A percentile compares a stretch with the other conserved stretches of the same genome.
Conservation (phyloP, 2,888 invertebrate genomes). For the Tridacna crocea region DNA sequence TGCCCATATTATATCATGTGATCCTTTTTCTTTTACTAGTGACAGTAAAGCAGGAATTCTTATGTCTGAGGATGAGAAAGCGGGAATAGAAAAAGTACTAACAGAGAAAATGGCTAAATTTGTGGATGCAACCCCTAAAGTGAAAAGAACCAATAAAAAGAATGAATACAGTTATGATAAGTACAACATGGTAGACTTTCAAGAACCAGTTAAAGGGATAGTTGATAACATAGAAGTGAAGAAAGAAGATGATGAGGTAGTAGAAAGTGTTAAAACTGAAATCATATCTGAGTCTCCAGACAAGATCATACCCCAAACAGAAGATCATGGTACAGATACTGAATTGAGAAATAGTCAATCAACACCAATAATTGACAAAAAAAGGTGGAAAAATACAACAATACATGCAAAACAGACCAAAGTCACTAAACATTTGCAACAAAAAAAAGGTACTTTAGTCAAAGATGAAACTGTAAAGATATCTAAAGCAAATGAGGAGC, state of each 20-base stretch:
- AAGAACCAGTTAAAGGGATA: neutral
- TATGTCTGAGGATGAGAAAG: conserved; percentile 4
- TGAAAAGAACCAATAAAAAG: neutral
- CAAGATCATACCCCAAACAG: neutral
- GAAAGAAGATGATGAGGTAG: neutral
- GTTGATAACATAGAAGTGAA: neutral
- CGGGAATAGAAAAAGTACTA: conserved; percentile 1
- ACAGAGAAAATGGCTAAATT: conserved; percentile 11
- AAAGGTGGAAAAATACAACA: neutral
- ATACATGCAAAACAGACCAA: no score
- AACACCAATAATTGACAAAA: neutral
- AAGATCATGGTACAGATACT: neutral
- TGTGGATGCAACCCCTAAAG: neutral
- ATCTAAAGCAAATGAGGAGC: neutral
- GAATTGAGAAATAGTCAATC: neutral
- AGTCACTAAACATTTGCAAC: no score
- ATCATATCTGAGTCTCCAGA: neutral
- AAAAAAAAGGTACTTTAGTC: no score
- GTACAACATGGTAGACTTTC: neutral
- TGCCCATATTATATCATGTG: conserved; percentile 39
- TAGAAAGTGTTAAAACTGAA: neutral
- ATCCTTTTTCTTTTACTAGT: conserved; percentile 22
- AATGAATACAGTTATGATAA: neutral
- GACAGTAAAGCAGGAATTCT: neutral
- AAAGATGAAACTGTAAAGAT: neutral